These are phyloP conservation scores for Alviniconcha marisindica DNA, from an alignment of 1,140 invertebrate species.

Conservation along the genomic window DNA sequence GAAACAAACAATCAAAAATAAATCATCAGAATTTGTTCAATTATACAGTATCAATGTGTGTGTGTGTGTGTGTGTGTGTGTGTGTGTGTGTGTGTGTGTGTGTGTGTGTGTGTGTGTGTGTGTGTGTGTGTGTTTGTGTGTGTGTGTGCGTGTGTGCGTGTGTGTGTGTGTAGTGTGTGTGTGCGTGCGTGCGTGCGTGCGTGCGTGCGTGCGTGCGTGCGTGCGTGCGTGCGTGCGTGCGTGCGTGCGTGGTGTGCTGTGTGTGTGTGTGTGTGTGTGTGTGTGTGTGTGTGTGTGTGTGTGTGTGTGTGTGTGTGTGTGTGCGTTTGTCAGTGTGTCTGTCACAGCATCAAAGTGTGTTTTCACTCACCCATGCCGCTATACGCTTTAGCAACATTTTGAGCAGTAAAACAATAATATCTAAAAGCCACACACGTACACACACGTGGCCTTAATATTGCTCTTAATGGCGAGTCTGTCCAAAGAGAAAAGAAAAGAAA, in stretches of 20 bases:
- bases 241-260: background rate
- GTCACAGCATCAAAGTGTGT: too few species aligned
- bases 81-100: conserved; percentile 14
- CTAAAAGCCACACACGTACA: too few species aligned
- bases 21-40: background rate
- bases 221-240: background rate
- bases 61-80: background rate
- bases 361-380: too few species aligned
- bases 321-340: background rate
- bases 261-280: too few species aligned
- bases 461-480: too few species aligned
- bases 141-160: background rate
- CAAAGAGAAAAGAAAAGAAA: too few species aligned
- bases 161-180: background rate
- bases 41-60: background rate
- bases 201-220: background rate
- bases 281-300: too few species aligned
- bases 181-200: too few species aligned
- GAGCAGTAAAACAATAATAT: too few species aligned
- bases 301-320: background rate
- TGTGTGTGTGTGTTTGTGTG: conserved; percentile 7
- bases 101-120: conserved; percentile 14
- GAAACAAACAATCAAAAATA: background rate
- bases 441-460: too few species aligned
- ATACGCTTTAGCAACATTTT: too few species aligned